Base-by-base conservation (phyloP, 2,113 vertebrate genomes). In the Falco punctatus region DNA sequence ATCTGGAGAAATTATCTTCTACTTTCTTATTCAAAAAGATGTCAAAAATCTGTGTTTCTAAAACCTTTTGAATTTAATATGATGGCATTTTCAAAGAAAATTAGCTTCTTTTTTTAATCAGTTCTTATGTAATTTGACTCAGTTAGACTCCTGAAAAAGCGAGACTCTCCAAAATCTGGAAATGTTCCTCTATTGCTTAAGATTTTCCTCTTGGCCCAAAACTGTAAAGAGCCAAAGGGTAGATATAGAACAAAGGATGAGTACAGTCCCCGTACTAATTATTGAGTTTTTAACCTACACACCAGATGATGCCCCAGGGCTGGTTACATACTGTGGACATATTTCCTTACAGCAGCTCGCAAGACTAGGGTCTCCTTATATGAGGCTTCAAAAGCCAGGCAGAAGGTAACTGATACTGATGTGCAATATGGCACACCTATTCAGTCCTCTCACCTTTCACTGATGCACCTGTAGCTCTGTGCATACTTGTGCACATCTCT, bases 251-350 rank as follows among this genome's bases (percentile, higher is more conserved):
- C 16, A 33, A 38, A 72, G 8, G 27, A 17, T 24, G 30, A 32
- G 7, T 42, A 6, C 6, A 38, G 35, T 26, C 28, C 14, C 59
- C 24, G n/a, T 9, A 52, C 5, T 73, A 38, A 21, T 61, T n/a
- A 30, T 15, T 7, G 17, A 69, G 22, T 32, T n/a, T 64, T 46
- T 35, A 51, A 18, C 32, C 15, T 30, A 11, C 23, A 33, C 21
- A 73, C 2, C 49, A 81, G 24, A 19, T 13, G 61, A 52, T 15
- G 46, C 4, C 21, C 19, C 22, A 19, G 49, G 0, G 0, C 1
- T 38, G 33, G 11, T 32, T 52, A 26, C 33, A 30, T 15, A 22
- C 28, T 32, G 11, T 13, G 40, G 42, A 23, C 9, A 4, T 30
- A 30, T 44, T 62, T 35, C 48, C 4, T 54, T 40, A 13, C 18